Conservation (phyloP, 2,113 vertebrate genomes). For the Tachycineta bicolor region DNA sequence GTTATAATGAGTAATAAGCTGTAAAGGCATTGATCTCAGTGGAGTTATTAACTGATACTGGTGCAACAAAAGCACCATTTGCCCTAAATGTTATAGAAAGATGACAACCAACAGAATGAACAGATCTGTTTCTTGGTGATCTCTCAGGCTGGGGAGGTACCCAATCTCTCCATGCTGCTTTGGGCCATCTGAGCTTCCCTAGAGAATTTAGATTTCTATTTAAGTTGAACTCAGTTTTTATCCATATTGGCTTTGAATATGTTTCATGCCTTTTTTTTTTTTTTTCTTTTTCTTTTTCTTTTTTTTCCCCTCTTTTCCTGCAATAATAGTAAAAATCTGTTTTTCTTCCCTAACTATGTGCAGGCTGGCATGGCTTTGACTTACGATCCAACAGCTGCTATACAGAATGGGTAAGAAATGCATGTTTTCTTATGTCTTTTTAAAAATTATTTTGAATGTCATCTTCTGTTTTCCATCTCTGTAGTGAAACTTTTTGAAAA, state of each 20-base stretch:
- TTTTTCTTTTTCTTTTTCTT: too few species aligned
- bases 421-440: conserved; percentile 19
- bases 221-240: background rate
- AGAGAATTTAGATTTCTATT: background rate
- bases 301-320: background rate
- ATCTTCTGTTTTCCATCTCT: conserved; percentile 20
- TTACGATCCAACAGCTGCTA: conserved; percentile 91
- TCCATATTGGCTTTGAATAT: background rate
- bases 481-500: background rate
- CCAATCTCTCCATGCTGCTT: background rate
- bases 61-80: background rate
- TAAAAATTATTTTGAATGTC: background rate
- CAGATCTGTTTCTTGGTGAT: background rate
- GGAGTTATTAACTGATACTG: background rate
- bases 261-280: background rate
- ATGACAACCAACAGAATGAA: background rate
- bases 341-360: conserved; percentile 56
- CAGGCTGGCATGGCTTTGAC: conserved; percentile 97
- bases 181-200: conserved; percentile 5
- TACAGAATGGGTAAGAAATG: conserved; percentile 95
- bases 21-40: background rate
- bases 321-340: conserved; percentile 60
- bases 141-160: background rate
- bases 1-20: background rate
- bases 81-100: background rate